Evolutionary conservation across 64 coral and sea anemone species (phyloP), one percentile per base, ranked within the genome.

Genomic region (Montipora capricornis): DNA sequence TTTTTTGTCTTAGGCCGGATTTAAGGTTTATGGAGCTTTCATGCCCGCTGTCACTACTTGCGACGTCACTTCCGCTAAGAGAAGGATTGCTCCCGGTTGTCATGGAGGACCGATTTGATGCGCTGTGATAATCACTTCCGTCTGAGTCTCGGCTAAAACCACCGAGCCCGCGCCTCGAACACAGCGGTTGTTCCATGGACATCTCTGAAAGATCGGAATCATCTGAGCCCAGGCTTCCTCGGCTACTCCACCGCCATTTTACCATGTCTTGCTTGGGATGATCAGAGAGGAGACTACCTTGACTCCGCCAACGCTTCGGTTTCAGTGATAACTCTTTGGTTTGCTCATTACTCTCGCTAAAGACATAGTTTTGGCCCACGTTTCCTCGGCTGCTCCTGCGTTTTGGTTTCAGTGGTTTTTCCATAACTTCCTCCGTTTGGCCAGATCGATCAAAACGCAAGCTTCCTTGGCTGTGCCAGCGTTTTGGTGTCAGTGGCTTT

Each of bases 111-210:
- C 61, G 44, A 48, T 79, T 94, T 8, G 93, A 94, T 3, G 79
- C 93, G 2, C 87, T 94, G 46, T 89, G 87, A 24, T 94, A 94
- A 16, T 81, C 93, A 61, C 93, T 94, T 75, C 87, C 88, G 53
- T 94, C 93, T 2, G 93, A 94, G 6, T 76, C 87, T 2, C 83
- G 13, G 26, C 93, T 94, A 69, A 68, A 76, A 69, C 89, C 69
- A 14, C 87, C 83, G 45, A 13, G 55, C 51, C 87, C 83, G 14
- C 87, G 93, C 45, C 90, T 87, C 3, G 82, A 60, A 6, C 64
- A 80, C 14, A 48, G 74, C 5, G 78, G 70, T 16, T 79, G 80
- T 80, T 80, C 45, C 71, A 49, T 79, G 10, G 57, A 46, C 83
- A 69, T 78, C 29, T 77, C 93, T 46, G 55, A 58, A 9, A 80